phyloP scores from a whole-genome alignment of 2,113 vertebrate species.

The Saguinus imperator region DNA sequence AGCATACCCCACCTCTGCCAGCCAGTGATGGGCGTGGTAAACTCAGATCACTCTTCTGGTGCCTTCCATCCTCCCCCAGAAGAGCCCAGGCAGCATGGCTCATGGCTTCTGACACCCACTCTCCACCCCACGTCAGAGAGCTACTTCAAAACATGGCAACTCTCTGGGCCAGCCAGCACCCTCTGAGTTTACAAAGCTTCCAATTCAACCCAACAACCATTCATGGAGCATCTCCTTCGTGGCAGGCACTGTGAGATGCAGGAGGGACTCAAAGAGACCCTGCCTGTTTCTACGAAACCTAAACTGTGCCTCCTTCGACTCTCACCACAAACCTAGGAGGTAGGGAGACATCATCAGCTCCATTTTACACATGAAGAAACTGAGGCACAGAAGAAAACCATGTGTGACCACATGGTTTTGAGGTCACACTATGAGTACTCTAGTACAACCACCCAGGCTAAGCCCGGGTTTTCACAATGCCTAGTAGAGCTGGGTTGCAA shows the following conservation, averaged over 20 bases:
- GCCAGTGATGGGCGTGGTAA: accelerated
- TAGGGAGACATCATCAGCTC: accelerated
- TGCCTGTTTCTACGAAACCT: accelerated
- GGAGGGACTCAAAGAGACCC: neutral
- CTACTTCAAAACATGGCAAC: neutral
- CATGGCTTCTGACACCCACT: too few relatives aligned
- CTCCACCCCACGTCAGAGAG: neutral
- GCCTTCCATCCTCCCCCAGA: neutral
- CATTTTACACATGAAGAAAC: neutral
- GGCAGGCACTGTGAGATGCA: accelerated
- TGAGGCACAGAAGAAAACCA: neutral
- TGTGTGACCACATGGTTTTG: too few relatives aligned
- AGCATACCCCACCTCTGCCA: accelerated
- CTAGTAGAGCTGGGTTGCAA: neutral
- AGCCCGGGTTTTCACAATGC: accelerated
- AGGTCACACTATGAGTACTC: accelerated
- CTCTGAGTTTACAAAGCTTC: too few relatives aligned
- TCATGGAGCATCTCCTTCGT: accelerated
- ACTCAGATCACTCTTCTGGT: accelerated
- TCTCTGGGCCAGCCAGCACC: accelerated
- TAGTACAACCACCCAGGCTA: neutral
- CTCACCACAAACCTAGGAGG: neutral
- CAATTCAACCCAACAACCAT: accelerated
- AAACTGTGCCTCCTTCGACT: neutral
- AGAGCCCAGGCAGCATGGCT: neutral